These are phyloP conservation scores for Serilophus lunatus DNA, from an alignment of 2,113 vertebrate species.

Conservation along the genomic window DNA sequence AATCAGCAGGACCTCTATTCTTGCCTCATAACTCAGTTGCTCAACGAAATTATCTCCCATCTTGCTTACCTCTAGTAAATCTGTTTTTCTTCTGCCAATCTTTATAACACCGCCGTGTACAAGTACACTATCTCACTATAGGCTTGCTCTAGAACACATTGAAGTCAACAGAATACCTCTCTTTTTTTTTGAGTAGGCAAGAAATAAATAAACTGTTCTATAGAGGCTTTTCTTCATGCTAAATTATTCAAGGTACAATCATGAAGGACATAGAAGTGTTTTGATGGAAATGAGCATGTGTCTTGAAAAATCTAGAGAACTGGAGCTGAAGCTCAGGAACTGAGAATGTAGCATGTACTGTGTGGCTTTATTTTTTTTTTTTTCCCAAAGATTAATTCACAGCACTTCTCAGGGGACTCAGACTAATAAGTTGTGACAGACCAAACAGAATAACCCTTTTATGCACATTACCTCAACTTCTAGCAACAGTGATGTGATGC, in stretches of 20 bases:
- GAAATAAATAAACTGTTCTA: neutral
- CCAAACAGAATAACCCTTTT: neutral
- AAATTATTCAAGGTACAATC: neutral
- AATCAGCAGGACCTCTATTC: neutral
- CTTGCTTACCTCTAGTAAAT: neutral
- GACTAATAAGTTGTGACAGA: neutral
- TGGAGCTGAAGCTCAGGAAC: neutral
- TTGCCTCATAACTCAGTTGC: neutral
- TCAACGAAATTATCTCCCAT: neutral
- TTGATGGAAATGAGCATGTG: neutral
- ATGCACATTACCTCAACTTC: neutral
- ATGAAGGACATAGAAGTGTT: neutral
- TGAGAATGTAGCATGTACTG: accelerated
- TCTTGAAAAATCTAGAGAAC: neutral
- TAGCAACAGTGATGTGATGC: neutral
- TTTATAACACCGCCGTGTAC: neutral
- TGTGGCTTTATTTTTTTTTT: neutral
- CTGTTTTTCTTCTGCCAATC: neutral
- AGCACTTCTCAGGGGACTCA: neutral
- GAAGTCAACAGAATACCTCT: neutral
- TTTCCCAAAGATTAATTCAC: neutral
- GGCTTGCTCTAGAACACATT: neutral
- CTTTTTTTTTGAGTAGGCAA: neutral
- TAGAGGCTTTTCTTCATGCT: neutral
- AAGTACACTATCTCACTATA: neutral